These are phyloP conservation scores for Laupala kohalensis DNA, from an alignment of 1,140 invertebrate species.

Conservation along the genomic window DNA sequence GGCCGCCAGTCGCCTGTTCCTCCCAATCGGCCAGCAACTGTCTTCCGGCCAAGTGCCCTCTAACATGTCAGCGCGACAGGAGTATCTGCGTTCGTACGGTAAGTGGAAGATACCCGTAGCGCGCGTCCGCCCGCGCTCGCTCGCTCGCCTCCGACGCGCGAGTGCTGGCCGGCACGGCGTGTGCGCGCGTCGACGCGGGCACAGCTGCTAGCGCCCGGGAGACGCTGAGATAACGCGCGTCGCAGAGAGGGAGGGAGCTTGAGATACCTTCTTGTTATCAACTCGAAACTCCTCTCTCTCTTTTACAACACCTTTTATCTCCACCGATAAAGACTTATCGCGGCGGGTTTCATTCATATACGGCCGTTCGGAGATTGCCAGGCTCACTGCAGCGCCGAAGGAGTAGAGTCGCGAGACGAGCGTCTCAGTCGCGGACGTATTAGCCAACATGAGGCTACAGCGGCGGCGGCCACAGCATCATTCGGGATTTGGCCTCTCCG, in stretches of 20 bases:
- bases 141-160: no score
- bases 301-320: neutral
- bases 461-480: no score
- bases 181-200: no score
- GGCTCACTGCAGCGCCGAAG: neutral
- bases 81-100: no score
- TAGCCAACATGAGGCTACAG: neutral
- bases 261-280: neutral
- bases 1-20: neutral
- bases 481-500: no score
- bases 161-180: neutral
- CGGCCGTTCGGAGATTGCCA: neutral
- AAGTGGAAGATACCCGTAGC: no score
- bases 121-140: neutral
- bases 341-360: neutral
- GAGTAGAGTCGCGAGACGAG: neutral
- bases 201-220: neutral
- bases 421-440: no score
- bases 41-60: neutral
- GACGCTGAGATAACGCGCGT: neutral
- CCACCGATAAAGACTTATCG: neutral
- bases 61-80: no score
- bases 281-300: neutral
- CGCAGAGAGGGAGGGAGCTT: neutral
- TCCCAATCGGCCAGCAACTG: no score